phyloP scores from a whole-genome alignment of 2,888 invertebrate species.

The Imbricaverruca yamaguchii region DNA sequence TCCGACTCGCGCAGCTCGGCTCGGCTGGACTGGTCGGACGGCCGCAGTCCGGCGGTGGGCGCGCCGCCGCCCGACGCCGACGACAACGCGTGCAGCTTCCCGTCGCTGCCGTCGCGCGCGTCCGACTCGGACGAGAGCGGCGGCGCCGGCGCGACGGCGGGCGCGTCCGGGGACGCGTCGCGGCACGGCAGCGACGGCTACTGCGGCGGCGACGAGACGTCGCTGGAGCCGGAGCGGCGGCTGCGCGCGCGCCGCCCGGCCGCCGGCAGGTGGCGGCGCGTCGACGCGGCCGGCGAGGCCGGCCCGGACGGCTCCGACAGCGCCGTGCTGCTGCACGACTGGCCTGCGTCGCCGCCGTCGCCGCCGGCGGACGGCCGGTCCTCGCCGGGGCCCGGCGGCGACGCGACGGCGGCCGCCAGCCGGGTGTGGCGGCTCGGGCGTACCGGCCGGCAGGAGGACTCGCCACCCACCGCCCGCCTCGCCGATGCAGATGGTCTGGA shows the following conservation, averaged over 20 bases:
- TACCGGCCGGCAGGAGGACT: no score
- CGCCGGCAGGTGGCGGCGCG: not conserved
- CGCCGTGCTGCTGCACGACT: not conserved
- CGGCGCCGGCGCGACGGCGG: not conserved
- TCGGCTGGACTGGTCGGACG: not conserved
- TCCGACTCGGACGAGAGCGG: not conserved
- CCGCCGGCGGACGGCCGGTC: not conserved
- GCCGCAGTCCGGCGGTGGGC: not conserved
- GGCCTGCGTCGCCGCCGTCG: not conserved
- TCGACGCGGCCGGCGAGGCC: not conserved
- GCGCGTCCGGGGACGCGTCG: not conserved
- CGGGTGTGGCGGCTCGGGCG: no score
- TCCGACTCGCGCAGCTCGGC: not conserved
- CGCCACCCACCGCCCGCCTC: no score
- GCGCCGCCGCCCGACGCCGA: conserved; percentile 3
- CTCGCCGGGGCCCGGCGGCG: not conserved
- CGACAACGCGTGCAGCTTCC: conserved; percentile 14
- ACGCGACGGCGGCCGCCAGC: no score
- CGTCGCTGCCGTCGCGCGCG: not conserved
- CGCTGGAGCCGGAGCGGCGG: not conserved
- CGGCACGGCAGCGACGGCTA: not conserved
- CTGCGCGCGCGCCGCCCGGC: not conserved
- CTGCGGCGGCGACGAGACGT: not conserved
- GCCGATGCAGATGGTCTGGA: no score
- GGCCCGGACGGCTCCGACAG: not conserved